phyloP scores from a whole-genome alignment of 2,113 vertebrate species.

The Lagopus muta region DNA sequence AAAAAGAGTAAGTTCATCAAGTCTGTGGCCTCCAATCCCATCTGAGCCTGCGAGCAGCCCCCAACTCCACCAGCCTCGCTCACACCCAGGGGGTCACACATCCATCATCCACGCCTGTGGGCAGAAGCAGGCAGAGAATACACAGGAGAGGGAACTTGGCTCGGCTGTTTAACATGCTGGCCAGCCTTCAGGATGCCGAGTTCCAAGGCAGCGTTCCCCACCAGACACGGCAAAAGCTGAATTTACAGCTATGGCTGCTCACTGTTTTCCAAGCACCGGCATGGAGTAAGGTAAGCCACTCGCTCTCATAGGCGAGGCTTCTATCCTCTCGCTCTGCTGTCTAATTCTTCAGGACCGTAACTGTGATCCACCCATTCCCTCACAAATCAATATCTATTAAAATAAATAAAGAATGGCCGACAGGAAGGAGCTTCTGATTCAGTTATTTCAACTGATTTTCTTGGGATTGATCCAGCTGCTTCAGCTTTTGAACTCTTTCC shows the following conservation, averaged over 20 bases:
- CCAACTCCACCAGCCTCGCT: background rate
- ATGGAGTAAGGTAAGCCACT: conserved; percentile 34
- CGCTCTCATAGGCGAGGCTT: background rate
- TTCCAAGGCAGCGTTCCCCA: background rate
- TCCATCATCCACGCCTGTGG: conserved; percentile 42
- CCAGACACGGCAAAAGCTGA: background rate
- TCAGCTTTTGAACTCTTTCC: background rate
- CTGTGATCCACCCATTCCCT: background rate
- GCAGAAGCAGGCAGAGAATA: conserved; percentile 26
- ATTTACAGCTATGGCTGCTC: background rate
- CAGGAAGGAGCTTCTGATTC: background rate
- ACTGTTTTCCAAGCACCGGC: conserved; percentile 4
- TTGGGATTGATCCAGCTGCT: background rate
- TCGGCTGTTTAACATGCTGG: conserved; percentile 32
- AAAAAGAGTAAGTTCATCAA: conserved; percentile 21
- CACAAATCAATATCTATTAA: background rate
- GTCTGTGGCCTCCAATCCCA: conserved; percentile 7
- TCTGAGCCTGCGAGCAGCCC: background rate
- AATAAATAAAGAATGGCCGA: background rate
- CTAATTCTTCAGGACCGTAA: background rate
- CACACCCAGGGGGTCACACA: background rate
- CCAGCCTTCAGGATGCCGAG: background rate
- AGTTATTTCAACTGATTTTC: background rate
- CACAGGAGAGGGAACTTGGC: conserved; percentile 24
- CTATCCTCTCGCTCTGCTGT: background rate